A percentile compares a stretch with the other conserved stretches of the same genome.
These are phyloP conservation scores for Julus scandinavius DNA, from an alignment of 2,888 invertebrate species.

Conservation along the genomic window DNA sequence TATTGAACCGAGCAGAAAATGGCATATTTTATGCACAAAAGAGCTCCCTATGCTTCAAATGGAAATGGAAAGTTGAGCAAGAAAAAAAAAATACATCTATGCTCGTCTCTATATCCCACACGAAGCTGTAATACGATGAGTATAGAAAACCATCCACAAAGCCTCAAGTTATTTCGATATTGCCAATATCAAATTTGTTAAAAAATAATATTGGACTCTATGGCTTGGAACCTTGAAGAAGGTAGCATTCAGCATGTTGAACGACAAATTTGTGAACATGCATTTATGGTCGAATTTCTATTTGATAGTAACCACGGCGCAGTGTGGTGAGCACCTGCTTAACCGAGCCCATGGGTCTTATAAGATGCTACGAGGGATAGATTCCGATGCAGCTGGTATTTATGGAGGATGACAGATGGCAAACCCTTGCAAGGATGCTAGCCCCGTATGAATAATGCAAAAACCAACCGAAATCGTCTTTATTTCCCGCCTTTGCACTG, in stretches of 20 bases:
- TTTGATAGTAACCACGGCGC: not conserved
- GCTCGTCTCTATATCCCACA: not conserved
- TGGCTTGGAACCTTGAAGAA: not conserved
- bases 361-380: not conserved
- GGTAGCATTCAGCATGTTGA: not conserved
- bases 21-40: constrained; percentile 33
- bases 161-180: not conserved
- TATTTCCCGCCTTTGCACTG: not conserved
- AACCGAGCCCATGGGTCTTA: not conserved
- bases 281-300: not conserved
- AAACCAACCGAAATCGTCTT: not conserved
- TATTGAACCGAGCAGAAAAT: constrained; percentile 39
- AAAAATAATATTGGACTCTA: not conserved
- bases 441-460: not conserved
- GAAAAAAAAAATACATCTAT: not conserved
- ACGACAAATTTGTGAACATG: not conserved
- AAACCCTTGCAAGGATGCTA: not conserved
- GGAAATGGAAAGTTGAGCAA: not conserved
- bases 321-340: not conserved
- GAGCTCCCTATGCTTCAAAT: not conserved
- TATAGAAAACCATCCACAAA: not conserved
- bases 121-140: not conserved
- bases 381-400: not conserved
- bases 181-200: not conserved
- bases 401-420: constrained; percentile 35